phyloP scores from a whole-genome alignment of 1,140 invertebrate genomes.

The Nasonia longicornis region DNA sequence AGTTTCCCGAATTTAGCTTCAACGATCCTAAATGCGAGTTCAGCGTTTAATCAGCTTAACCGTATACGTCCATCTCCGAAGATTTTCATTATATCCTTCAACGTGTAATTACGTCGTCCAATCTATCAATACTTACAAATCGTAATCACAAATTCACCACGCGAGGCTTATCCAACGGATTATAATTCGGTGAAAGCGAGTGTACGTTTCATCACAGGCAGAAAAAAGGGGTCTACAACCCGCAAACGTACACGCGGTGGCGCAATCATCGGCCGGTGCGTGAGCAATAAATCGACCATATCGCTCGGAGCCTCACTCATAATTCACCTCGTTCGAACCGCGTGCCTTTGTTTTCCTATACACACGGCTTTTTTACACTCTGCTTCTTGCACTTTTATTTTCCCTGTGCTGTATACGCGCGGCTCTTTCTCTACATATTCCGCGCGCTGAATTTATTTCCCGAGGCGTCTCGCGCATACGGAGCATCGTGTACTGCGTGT shows the following conservation, averaged over 20 bases:
- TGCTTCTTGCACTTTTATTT: background rate
- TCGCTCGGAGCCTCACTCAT: conserved; percentile 31
- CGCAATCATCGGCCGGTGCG: background rate
- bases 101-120: too few relatives aligned
- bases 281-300: conserved; percentile 26
- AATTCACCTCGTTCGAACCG: conserved; percentile 13
- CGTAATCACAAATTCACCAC: too few relatives aligned
- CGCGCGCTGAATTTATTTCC: conserved; percentile 1
- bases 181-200: background rate
- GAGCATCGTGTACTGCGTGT: background rate
- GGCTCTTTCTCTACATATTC: background rate
- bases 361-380: background rate
- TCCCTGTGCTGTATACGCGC: background rate
- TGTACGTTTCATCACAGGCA: background rate
- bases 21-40: background rate
- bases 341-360: background rate
- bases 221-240: background rate
- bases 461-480: background rate
- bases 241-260: background rate
- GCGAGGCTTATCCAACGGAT: background rate
- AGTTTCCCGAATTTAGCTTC: background rate
- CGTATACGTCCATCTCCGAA: too few relatives aligned
- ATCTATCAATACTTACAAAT: too few relatives aligned
- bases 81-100: too few relatives aligned
- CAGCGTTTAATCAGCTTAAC: too few relatives aligned